These are phyloP conservation scores for Thaumetopoea pityocampa DNA, from an alignment of 1,140 invertebrate genomes.

Conservation along the genomic window DNA sequence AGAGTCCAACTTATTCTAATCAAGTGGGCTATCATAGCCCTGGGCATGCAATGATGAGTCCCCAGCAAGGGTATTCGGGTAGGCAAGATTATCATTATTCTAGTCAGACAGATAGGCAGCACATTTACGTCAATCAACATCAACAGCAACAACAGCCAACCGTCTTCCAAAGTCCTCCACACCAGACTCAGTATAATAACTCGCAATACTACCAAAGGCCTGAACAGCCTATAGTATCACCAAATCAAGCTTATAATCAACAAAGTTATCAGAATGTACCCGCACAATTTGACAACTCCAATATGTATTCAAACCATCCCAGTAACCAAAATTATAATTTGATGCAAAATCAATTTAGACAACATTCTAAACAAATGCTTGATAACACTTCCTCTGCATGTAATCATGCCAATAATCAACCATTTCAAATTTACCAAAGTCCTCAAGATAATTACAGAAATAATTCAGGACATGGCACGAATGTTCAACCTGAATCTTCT, in stretches of 20 bases:
- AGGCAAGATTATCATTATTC: conserved; percentile 58
- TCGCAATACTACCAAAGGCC: conserved; percentile 52
- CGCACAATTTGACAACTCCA: conserved; percentile 50
- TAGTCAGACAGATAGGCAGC: conserved; percentile 48
- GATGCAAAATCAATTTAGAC: conserved; percentile 54
- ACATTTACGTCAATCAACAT: conserved; percentile 63
- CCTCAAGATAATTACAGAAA: conserved; percentile 51
- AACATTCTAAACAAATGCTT: conserved; percentile 38
- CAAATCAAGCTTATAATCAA: conserved; percentile 37
- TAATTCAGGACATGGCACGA: conserved; percentile 31
- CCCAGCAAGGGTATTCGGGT: conserved; percentile 42
- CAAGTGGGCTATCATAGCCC: conserved; percentile 63
- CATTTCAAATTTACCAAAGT: conserved; percentile 62
- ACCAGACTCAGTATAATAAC: conserved; percentile 61
- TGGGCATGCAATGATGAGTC: conserved; percentile 61
- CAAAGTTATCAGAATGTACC: conserved; percentile 45
- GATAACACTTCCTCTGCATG: conserved; percentile 38
- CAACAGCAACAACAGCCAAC: conserved; percentile 41
- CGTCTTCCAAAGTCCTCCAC: conserved; percentile 60
- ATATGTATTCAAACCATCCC: conserved; percentile 43
- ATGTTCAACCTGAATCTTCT: conserved; percentile 23
- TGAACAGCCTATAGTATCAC: conserved; percentile 34
- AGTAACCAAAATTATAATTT: conserved; percentile 45
- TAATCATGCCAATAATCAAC: conserved; percentile 40
- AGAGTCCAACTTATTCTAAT: conserved; percentile 59